Base-by-base conservation (phyloP, 2,888 invertebrate genomes). In the Dysmachus trigonus region DNA sequence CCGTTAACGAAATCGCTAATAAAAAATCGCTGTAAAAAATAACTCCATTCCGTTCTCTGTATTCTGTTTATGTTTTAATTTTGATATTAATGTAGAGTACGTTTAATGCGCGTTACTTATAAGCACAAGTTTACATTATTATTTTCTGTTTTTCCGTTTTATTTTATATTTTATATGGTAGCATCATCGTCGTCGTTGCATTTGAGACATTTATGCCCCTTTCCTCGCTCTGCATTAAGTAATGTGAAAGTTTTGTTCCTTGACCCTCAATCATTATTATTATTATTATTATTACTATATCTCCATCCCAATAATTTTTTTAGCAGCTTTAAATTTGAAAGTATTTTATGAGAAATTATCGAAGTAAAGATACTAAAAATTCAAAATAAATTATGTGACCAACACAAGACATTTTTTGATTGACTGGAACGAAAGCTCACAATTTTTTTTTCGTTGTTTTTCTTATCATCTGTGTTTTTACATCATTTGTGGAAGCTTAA, bases 381-480 rank as follows among this genome's bases (percentile, higher is more conserved):
- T 81, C 53, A 81, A 77, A 83, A 83, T 83, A 83, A 83, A 83
- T 83, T 83, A 83, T 83, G 72, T 83, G 83, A 83, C 83, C 83
- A 83, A 83, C 83, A 83, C 35, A 83, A 83, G 41, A 82, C 0
- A 35, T 33, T 83, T 71, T 83, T 72, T 83, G 62, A 62, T 62
- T 62, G 2, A 62, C 22, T 31, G 7, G 22, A 22, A 62, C 10
- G 27, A 62, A n/a, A 10, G 27, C 10, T 62, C 22, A 62, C 13
- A 62, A 51, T 51, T 15, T 22, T 62, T 41, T 41, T 62, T 62
- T 22, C 2, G 62, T 62, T 27, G 8, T 62, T 62, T 62, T 62
- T 62, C 18, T 53, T 22, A 53, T 53, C 53, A 53, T 53, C 27
- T 62, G 27, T 62, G 62, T 62, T 62, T 51, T 62, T 62, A 27